Base-by-base conservation (phyloP, 92 coral and sea anemone genomes). In the Zoanthus sansibaricus region DNA sequence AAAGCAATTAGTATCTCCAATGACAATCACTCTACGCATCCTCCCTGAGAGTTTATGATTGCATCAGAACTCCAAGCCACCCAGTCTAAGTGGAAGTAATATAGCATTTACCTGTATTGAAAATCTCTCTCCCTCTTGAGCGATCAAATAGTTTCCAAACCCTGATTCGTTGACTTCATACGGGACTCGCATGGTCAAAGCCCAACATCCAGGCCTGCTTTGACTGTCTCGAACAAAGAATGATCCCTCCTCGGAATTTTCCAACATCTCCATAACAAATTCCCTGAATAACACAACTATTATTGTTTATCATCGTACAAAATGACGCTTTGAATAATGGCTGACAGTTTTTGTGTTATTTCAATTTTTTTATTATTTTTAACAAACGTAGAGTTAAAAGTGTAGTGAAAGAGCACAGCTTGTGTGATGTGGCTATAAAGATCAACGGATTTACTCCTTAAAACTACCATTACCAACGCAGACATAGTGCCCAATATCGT, bases 211-310 rank as follows among this genome's bases (percentile, higher is more conserved):
- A 37, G 95, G 98, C 72, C 88, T 73, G 79, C 98, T 96, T 77
- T 96, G 99, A 86, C 99, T 96, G 90, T 96, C 96, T 45, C 99
- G 96, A 58, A 96, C 99, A 88, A 96, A 96, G 83, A 96, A 96
- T 3, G 99, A 84, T 1, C 99, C 99, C 37, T 92, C 95, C 70
- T 96, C 99, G 11, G 99, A 93, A 14, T 91, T 77, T 70, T 95
- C 93, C 47, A 96, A 76, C 99, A 96, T 94, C 80, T 96, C 99
- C 20, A 90, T 77, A 6, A 93, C 92, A 80, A 93, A 93, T 76
- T 96, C 99, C 91, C 99, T 96, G 54, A 6, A 49, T 7, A 49
- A 7, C 54, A 49, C 2, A 49, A 49, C 54, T 10, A 0, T 49
- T 49, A 7, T 49, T 10, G 12, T 49, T 33, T 1, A 33, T 49